These are phyloP conservation scores for Orthonevra nobilis DNA, from an alignment of 2,888 invertebrate genomes.

Conservation along the genomic window DNA sequence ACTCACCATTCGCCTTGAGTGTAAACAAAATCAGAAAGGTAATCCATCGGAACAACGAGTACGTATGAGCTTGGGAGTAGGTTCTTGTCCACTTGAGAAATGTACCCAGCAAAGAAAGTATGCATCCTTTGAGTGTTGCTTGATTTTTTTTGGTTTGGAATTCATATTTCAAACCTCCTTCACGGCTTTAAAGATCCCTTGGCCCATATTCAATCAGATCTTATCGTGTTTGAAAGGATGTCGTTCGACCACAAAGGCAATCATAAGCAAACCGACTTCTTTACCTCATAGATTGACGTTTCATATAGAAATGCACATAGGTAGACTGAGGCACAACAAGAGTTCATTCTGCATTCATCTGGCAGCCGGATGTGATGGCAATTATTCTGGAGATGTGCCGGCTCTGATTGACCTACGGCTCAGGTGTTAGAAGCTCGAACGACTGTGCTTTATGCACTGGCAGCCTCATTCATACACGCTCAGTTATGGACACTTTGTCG, in stretches of 20 bases:
- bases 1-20: constrained; percentile 6
- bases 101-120: no score
- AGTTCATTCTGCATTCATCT: constrained; percentile 32
- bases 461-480: constrained; percentile 27
- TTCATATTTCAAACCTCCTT: no score
- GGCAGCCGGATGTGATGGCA: constrained; percentile 55
- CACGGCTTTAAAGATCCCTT: no score
- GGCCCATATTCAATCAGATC: constrained; percentile 27
- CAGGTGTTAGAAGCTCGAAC: constrained; percentile 49
- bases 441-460: constrained; percentile 49
- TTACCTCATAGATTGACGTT: constrained; percentile 54
- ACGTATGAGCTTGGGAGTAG: no score
- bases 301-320: constrained; percentile 28
- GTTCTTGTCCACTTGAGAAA: background rate
- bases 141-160: no score
- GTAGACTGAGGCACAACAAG: constrained; percentile 18
- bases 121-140: no score
- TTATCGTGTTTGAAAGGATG: constrained; percentile 9
- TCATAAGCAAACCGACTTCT: constrained; percentile 34
- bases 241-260: constrained; percentile 29
- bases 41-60: constrained; percentile 18
- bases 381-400: constrained; percentile 54
- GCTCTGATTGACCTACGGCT: constrained; percentile 56
- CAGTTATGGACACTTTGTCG: constrained; percentile 62
- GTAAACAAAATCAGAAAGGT: constrained; percentile 29